Conservation (phyloP, 2,888 invertebrate species). For the Anaspis maculata region DNA sequence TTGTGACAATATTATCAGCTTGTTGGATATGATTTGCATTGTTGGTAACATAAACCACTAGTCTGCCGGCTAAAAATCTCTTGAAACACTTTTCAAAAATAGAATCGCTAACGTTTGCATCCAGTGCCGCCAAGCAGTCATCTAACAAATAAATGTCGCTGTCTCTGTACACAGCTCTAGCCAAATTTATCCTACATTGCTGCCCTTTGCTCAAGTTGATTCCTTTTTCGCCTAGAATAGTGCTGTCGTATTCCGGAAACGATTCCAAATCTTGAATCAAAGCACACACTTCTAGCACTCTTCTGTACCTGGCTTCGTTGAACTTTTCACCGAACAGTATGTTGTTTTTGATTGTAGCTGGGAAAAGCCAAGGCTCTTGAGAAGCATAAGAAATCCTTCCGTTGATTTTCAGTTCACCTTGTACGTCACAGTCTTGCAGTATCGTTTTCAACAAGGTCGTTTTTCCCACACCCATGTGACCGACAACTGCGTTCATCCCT, state of each 20-base stretch:
- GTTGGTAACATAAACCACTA: conserved; percentile 28
- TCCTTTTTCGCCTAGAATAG: conserved; percentile 55
- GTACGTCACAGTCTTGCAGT: conserved; percentile 22
- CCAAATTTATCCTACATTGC: conserved; percentile 30
- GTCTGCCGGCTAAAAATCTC: conserved; percentile 27
- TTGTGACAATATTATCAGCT: conserved; percentile 42
- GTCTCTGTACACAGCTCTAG: conserved; percentile 29
- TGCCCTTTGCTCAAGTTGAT: conserved; percentile 55
- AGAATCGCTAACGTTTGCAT: conserved; percentile 25
- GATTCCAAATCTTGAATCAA: conserved; percentile 45
- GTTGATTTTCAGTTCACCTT: conserved; percentile 17
- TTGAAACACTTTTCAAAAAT: conserved; percentile 28
- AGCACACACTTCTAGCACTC: conserved; percentile 40
- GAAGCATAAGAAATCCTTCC: conserved; percentile 30
- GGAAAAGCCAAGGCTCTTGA: conserved; percentile 33
- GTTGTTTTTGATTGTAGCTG: conserved; percentile 29
- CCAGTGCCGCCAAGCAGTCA: conserved; percentile 28
- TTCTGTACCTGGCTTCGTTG: conserved; percentile 32
- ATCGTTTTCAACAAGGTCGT: conserved; percentile 28
- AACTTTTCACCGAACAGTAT: conserved; percentile 36
- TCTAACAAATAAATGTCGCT: conserved; percentile 32
- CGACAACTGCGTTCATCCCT: conserved; percentile 5
- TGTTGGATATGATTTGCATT: conserved; percentile 27
- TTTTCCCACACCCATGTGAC: conserved; percentile 27
- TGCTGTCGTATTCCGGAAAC: conserved; percentile 37